A percentile compares a stretch with the other conserved stretches of the same genome.
Conservation (phyloP, 2,797 vertebrate genomes). For the Chelon labrosus region DNA sequence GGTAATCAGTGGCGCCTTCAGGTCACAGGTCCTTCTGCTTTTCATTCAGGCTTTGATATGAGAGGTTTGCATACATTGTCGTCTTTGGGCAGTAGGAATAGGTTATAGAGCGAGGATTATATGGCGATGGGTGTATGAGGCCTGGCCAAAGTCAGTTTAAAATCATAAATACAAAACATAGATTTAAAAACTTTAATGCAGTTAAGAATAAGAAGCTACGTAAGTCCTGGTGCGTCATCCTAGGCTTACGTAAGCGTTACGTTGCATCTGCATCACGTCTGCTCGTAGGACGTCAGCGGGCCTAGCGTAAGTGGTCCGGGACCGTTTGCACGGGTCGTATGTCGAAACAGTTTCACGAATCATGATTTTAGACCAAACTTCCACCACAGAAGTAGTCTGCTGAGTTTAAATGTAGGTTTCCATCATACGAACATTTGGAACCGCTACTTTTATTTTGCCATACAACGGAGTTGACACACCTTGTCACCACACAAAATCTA, state of each 20-base stretch:
- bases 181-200: not conserved
- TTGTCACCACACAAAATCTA: too few relatives aligned
- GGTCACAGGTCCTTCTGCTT: conserved; percentile 40
- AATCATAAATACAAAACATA: not conserved
- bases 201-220: conserved; percentile 20
- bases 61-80: not conserved
- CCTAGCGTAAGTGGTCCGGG: not conserved
- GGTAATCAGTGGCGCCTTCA: conserved; percentile 63
- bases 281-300: too few relatives aligned
- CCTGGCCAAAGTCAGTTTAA: not conserved
- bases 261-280: not conserved
- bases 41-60: conserved; percentile 38
- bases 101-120: not conserved
- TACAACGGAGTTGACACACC: too few relatives aligned
- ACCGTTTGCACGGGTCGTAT: too few relatives aligned
- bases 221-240: conserved; percentile 59
- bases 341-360: not conserved
- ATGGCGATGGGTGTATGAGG: not conserved
- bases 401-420: too few relatives aligned
- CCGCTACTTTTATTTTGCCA: too few relatives aligned
- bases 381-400: not conserved
- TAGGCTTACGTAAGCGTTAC: not conserved
- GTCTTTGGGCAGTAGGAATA: not conserved
- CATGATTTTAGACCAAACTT: not conserved
- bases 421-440: too few relatives aligned